Evolutionary conservation across 1,140 invertebrate genomes (phyloP).

Genomic region (Trichoplusia ni): DNA sequence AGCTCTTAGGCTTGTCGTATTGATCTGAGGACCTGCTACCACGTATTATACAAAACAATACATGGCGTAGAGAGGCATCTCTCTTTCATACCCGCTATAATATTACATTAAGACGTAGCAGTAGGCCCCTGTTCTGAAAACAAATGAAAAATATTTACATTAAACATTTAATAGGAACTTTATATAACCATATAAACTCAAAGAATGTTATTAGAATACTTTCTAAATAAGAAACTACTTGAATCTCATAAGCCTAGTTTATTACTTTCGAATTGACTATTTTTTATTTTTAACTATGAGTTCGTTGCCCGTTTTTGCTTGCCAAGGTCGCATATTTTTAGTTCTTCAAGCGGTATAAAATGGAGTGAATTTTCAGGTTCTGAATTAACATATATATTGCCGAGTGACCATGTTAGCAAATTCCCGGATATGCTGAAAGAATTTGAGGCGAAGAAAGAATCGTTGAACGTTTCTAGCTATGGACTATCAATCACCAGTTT

Average conservation of each 20-base stretch:
- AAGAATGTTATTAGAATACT: too few relatives aligned
- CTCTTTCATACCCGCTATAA: too few relatives aligned
- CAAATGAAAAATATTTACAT: too few relatives aligned
- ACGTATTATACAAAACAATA: too few relatives aligned
- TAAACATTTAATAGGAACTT: too few relatives aligned
- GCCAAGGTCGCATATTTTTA: neutral
- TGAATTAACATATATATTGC: slow-evolving; percentile 83
- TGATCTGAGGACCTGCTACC: too few relatives aligned
- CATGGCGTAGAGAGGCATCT: too few relatives aligned
- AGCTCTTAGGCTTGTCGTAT: too few relatives aligned
- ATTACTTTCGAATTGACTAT: neutral
- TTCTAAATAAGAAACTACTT: too few relatives aligned
- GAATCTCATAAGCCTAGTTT: neutral
- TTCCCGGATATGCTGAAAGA: slow-evolving; percentile 86
- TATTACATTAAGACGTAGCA: too few relatives aligned
- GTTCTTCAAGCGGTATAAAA: neutral
- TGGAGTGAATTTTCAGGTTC: slow-evolving; percentile 60
- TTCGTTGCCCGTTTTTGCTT: neutral
- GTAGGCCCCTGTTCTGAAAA: too few relatives aligned
- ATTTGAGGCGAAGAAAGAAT: slow-evolving; percentile 85
- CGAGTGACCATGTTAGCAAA: slow-evolving; percentile 75
- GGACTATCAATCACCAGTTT: slow-evolving; percentile 91
- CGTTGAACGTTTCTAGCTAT: slow-evolving; percentile 85
- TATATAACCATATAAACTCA: too few relatives aligned
- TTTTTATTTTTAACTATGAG: neutral